Percentiles rank a stretch among this genome's conserved stretches.
phyloP scores from a whole-genome alignment of 2,113 vertebrate genomes.

The Gavialis gangeticus region DNA sequence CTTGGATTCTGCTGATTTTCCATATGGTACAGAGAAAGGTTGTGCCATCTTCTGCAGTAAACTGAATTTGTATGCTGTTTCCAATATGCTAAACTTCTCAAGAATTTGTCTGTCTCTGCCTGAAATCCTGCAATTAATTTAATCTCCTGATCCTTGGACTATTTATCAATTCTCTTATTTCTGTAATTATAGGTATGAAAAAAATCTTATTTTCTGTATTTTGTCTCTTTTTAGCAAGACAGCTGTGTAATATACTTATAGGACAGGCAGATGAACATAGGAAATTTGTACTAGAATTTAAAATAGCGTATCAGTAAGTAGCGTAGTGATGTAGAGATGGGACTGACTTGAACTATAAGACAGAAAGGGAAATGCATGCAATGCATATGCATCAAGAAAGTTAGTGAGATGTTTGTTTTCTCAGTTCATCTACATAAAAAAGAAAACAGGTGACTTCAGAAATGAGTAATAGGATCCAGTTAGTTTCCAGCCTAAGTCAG shows the following conservation, averaged over 20 bases:
- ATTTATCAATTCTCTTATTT: background rate
- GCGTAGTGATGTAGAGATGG: background rate
- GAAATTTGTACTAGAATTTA: background rate
- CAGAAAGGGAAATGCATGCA: background rate
- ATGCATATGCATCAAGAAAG: background rate
- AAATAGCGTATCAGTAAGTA: background rate
- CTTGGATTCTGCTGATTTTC: constrained; percentile 33
- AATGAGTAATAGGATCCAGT: background rate
- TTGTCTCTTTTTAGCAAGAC: background rate
- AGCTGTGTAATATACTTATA: background rate
- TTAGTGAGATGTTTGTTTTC: background rate
- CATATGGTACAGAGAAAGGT: constrained; percentile 27
- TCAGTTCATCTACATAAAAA: background rate
- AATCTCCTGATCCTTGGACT: background rate
- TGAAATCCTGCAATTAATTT: constrained; percentile 7
- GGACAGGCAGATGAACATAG: background rate
- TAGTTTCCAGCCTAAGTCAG: constrained; percentile 3
- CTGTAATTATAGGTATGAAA: background rate
- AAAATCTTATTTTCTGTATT: background rate
- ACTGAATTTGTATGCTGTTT: background rate
- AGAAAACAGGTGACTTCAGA: background rate
- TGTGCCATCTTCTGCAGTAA: background rate
- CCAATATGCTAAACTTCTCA: constrained; percentile 9
- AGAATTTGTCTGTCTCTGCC: background rate
- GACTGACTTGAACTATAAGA: background rate